Percentiles rank a stretch among this genome's conserved stretches.
Evolutionary conservation across 2,888 invertebrate genomes (phyloP).

Genomic region (Caradrina kadenii): DNA sequence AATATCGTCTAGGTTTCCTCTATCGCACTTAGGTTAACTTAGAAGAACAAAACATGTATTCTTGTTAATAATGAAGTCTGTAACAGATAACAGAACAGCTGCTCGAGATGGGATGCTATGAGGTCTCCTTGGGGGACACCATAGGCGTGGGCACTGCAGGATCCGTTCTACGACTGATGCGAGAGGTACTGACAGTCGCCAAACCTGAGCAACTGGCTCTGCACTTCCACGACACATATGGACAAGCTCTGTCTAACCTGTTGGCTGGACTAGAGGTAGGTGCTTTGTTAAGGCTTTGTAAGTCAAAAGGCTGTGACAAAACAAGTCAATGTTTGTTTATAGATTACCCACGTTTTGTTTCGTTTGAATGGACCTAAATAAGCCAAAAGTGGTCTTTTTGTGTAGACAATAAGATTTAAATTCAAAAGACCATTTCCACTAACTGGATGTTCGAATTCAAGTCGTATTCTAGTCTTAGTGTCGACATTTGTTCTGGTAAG

Average conservation of each 20-base stretch:
- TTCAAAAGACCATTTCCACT: neutral
- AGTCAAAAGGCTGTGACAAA: conserved; percentile 9
- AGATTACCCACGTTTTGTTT: neutral
- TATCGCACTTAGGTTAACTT: neutral
- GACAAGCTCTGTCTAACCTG: conserved; percentile 98
- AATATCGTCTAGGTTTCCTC: neutral
- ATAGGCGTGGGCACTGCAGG: conserved; percentile 98
- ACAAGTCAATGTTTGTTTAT: neutral
- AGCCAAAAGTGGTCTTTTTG: neutral
- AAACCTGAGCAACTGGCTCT: conserved; percentile 94
- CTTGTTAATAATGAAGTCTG: conserved; percentile 13
- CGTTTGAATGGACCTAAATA: neutral
- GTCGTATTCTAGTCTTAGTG: no score
- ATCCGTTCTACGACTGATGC: conserved; percentile 93
- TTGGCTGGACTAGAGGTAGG: conserved; percentile 95
- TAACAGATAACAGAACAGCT: conserved; percentile 91
- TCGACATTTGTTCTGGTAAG: no score
- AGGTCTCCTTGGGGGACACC: conserved; percentile 99
- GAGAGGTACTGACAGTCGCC: conserved; percentile 92
- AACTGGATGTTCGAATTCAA: no score
- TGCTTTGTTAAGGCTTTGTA: neutral
- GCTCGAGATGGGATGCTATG: conserved; percentile 97
- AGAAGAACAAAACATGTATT: neutral
- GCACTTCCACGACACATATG: conserved; percentile 99
- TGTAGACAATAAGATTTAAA: neutral